A percentile compares a stretch with the other conserved stretches of the same genome.
Conservation (phyloP, 2,888 invertebrate species). For the Crepidodera aurea region DNA sequence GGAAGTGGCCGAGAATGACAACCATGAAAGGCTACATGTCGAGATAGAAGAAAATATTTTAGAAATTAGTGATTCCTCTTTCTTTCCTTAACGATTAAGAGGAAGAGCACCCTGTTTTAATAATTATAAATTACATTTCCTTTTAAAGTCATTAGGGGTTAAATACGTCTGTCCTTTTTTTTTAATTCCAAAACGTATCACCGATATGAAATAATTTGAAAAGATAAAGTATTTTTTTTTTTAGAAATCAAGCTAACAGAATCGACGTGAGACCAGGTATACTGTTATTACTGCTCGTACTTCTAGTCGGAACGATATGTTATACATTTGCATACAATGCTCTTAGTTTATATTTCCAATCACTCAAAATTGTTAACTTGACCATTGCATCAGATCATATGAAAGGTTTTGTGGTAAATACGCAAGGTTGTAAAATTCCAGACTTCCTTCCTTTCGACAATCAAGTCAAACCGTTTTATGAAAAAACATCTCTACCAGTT, state of each 20-base stretch:
- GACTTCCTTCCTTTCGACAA: constrained; percentile 69
- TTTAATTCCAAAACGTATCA: too few species aligned
- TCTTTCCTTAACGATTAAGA: too few species aligned
- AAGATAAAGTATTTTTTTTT: too few species aligned
- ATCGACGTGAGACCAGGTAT: background rate
- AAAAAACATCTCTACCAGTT: constrained; percentile 61
- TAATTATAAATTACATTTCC: too few species aligned
- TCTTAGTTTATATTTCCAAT: background rate
- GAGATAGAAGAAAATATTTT: too few species aligned
- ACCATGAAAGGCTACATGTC: too few species aligned
- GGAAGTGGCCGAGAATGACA: too few species aligned
- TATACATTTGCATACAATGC: background rate
- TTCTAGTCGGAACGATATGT: background rate
- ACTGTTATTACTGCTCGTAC: background rate
- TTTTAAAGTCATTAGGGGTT: too few species aligned
- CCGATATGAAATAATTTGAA: too few species aligned
- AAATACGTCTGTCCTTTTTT: too few species aligned
- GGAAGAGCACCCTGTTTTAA: too few species aligned
- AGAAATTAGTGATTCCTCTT: too few species aligned
- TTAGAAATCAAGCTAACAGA: background rate
- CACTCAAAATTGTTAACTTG: background rate
- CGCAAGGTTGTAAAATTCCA: constrained; percentile 72
- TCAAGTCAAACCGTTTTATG: constrained; percentile 65
- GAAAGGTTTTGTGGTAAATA: constrained; percentile 51
- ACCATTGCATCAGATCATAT: background rate